A percentile compares a stretch with the other conserved stretches of the same genome.
These are phyloP conservation scores for Tromatobia lineatoria DNA, from an alignment of 2,888 invertebrate species.

Conservation along the genomic window DNA sequence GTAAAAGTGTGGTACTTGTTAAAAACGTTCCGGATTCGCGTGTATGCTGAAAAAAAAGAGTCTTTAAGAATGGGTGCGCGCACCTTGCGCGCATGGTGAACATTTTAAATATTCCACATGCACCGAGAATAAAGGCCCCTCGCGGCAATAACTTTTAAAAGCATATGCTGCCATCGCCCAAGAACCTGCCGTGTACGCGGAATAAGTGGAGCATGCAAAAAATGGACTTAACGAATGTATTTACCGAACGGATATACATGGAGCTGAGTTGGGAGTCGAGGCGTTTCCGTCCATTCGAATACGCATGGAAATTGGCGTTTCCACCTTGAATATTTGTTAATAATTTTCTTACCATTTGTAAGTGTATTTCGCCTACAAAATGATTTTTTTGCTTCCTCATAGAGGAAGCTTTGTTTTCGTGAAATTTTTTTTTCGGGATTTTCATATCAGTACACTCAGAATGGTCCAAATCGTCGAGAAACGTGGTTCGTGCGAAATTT, in stretches of 20 bases:
- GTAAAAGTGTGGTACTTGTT: background rate
- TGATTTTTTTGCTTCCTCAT: too few species aligned
- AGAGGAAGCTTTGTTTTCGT: too few species aligned
- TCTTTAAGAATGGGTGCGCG: conserved; percentile 19
- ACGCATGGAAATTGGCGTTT: background rate
- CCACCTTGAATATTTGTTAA: background rate
- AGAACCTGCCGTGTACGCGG: conserved; percentile 18
- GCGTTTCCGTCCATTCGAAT: conserved; percentile 18
- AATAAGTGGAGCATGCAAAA: conserved; percentile 47
- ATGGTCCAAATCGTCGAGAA: too few species aligned
- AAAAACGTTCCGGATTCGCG: background rate
- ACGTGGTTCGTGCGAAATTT: too few species aligned
- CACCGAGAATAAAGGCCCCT: conserved; percentile 33
- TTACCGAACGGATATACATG: conserved; percentile 14
- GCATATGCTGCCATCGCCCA: conserved; percentile 8
- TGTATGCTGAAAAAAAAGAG: conserved; percentile 13
- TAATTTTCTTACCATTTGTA: background rate
- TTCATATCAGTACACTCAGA: too few species aligned
- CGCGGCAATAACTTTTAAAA: conserved; percentile 37
- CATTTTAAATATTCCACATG: conserved; percentile 27
- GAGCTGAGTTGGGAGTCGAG: conserved; percentile 10
- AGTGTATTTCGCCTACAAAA: too few species aligned
- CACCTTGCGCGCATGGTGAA: conserved; percentile 23
- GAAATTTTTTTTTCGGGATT: too few species aligned
- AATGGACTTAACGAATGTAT: conserved; percentile 15